Conservation (phyloP, 2,888 invertebrate genomes). For the Acleris sparsana region DNA sequence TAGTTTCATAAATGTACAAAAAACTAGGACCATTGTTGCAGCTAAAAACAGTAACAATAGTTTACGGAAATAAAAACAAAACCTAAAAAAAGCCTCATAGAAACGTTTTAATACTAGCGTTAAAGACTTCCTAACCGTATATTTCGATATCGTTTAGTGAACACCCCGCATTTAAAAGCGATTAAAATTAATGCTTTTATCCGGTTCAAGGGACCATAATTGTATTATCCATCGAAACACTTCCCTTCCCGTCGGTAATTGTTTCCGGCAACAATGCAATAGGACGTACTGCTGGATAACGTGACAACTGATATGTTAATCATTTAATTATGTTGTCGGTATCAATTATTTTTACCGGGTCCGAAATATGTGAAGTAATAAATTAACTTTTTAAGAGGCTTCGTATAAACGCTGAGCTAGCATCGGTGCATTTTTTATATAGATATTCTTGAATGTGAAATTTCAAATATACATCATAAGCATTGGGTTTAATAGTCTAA, state of each 20-base stretch:
- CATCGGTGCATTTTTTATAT: no score
- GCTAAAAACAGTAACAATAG: no score
- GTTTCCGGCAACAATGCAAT: constrained; percentile 11
- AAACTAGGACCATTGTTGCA: no score
- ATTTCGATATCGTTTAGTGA: constrained; percentile 17
- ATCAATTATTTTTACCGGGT: no score
- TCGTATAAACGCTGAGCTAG: no score
- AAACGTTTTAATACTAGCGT: neutral
- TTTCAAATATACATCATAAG: no score
- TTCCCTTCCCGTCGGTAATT: constrained; percentile 20
- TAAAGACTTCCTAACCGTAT: constrained; percentile 12
- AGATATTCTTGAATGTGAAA: no score
- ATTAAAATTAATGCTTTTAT: constrained; percentile 21
- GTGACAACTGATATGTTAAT: neutral
- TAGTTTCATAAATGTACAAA: no score
- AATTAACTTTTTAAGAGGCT: no score
- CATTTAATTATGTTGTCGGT: neutral
- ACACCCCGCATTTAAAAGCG: constrained; percentile 24
- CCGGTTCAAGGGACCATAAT: constrained; percentile 26
- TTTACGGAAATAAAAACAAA: neutral
- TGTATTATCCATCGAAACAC: constrained; percentile 27
- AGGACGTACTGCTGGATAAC: neutral
- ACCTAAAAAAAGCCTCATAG: neutral
- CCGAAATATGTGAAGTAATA: no score
- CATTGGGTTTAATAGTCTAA: no score